Evolutionary conservation across 2,113 vertebrate genomes (phyloP).

Genomic region (Cnemophilus loriae): DNA sequence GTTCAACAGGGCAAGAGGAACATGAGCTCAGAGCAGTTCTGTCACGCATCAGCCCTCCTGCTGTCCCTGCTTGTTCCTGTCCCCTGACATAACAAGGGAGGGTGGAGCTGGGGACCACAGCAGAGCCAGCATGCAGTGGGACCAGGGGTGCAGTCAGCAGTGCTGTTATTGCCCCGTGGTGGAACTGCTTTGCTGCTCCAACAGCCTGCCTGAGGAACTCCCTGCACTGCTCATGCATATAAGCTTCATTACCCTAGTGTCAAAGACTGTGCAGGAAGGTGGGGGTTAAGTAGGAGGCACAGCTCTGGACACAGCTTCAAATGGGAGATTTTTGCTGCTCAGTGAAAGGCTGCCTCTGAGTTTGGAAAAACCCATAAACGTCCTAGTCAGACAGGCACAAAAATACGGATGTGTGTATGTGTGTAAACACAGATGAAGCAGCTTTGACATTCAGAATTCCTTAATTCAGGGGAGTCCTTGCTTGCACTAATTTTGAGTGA

Average conservation of each 20-base stretch:
- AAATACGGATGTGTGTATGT: background rate
- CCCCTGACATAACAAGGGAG: accelerated
- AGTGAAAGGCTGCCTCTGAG: background rate
- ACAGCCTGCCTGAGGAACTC: background rate
- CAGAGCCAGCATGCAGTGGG: accelerated
- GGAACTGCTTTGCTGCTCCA: background rate
- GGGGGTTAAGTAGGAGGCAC: background rate
- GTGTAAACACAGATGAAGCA: background rate
- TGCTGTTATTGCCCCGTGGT: accelerated
- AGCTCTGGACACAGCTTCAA: background rate
- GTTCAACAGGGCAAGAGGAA: background rate
- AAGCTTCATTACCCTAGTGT: background rate
- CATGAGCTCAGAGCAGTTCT: background rate
- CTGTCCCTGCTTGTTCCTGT: background rate
- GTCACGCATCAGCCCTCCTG: accelerated
- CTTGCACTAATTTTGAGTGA: background rate
- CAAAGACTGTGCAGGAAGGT: background rate
- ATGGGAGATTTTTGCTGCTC: background rate
- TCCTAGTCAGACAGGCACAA: background rate
- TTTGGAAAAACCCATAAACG: background rate
- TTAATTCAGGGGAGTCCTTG: background rate
- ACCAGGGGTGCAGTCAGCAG: background rate
- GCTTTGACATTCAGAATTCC: background rate
- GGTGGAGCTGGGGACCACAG: background rate
- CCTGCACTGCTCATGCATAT: accelerated